A percentile compares a stretch with the other conserved stretches of the same genome.
phyloP scores from a whole-genome alignment of 2,888 invertebrate species.

The Morpho achilles region DNA sequence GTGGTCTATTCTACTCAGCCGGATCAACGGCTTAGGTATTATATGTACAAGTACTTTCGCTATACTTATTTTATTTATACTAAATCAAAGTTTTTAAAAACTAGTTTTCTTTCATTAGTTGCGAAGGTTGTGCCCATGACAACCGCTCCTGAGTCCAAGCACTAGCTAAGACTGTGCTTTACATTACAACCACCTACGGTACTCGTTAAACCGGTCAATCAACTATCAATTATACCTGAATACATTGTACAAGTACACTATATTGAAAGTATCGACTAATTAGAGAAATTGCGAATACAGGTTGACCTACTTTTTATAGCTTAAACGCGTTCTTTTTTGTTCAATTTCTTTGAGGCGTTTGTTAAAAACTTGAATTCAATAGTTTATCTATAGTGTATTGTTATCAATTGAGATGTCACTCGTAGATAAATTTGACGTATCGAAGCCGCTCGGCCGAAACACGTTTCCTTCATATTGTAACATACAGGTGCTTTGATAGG shows the following conservation, averaged over 20 bases:
- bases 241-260: slow-evolving; percentile 11
- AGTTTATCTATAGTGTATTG: slow-evolving; percentile 13
- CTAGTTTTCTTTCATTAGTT: no score
- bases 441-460: slow-evolving; percentile 17
- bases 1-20: no score
- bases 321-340: slow-evolving; percentile 5
- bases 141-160: no score
- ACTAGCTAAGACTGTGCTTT: no score
- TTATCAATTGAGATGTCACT: slow-evolving; percentile 21
- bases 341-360: background rate
- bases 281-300: slow-evolving; percentile 27
- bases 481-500: slow-evolving; percentile 6
- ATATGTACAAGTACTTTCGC: no score
- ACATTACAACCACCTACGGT: no score
- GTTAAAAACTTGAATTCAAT: slow-evolving; percentile 1
- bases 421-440: slow-evolving; percentile 30
- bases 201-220: background rate
- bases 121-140: no score
- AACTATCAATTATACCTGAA: background rate
- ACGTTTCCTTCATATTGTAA: slow-evolving; percentile 6
- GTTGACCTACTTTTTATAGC: slow-evolving; percentile 26
- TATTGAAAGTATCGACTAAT: slow-evolving; percentile 26
- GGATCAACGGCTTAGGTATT: no score
- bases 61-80: no score
- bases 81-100: no score